Conservation (phyloP, 2,888 invertebrate species). For the Pyralis farinalis region DNA sequence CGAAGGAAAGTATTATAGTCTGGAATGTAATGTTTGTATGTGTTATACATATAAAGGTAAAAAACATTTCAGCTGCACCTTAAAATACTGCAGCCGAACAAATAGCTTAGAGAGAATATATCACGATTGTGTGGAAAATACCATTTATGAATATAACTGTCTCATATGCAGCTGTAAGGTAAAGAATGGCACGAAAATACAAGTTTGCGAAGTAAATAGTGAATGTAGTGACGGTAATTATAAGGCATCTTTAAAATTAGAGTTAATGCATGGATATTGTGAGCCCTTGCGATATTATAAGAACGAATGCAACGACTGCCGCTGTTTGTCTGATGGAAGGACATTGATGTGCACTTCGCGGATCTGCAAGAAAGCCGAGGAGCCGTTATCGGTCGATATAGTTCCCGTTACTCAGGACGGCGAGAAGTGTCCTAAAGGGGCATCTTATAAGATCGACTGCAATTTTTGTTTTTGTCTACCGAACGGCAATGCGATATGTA, state of each 20-base stretch:
- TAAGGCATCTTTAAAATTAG: too few relatives aligned
- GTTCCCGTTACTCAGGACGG: conserved; percentile 42
- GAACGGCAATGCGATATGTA: conserved; percentile 60
- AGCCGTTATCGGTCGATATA: conserved; percentile 38
- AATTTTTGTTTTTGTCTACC: conserved; percentile 57
- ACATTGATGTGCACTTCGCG: conserved; percentile 42
- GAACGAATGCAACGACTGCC: conserved; percentile 51
- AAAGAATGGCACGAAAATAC: conserved; percentile 25
- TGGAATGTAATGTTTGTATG: conserved; percentile 54
- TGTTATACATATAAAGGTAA: conserved; percentile 34
- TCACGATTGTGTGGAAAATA: conserved; percentile 39
- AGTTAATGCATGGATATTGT: conserved; percentile 46
- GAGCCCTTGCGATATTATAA: conserved; percentile 48
- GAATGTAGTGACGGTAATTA: conserved; percentile 19
- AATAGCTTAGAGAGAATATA: conserved; percentile 5
- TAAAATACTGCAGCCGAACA: conserved; percentile 34
- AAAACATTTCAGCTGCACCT: conserved; percentile 63
- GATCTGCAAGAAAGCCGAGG: conserved; percentile 22
- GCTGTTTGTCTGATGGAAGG: conserved; percentile 49
- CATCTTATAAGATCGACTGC: conserved; percentile 52
- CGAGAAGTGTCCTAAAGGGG: conserved; percentile 40
- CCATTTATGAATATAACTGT: conserved; percentile 44
- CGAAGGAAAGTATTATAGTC: conserved; percentile 42
- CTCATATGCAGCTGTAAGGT: conserved; percentile 44
- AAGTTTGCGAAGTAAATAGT: conserved; percentile 37